Conservation (phyloP, 2,888 invertebrate genomes). For the Theretra japonica region DNA sequence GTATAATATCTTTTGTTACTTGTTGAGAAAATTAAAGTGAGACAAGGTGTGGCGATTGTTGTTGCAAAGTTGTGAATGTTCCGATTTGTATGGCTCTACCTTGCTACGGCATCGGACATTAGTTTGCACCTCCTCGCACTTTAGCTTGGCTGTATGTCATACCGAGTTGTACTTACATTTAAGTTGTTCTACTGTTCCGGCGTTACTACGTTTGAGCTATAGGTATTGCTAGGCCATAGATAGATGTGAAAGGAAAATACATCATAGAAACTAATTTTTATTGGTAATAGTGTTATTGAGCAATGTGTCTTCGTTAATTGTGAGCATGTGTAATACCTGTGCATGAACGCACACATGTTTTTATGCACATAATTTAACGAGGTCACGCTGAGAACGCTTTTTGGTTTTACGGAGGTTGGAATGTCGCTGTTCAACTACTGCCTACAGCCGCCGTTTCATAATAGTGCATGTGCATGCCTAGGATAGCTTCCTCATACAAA, state of each 20-base stretch:
- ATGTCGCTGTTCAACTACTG: conserved; percentile 6
- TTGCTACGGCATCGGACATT: not conserved
- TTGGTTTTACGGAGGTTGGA: conserved; percentile 41
- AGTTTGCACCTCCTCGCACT: not conserved
- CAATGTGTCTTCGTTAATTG: conserved; percentile 26
- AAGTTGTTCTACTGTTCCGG: conserved; percentile 3
- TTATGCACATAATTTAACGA: conserved; percentile 44
- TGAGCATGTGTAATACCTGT: conserved; percentile 10
- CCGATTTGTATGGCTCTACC: not conserved
- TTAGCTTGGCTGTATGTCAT: conserved; percentile 1
- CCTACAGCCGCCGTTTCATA: not conserved
- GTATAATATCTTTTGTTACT: not conserved
- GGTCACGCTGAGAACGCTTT: conserved; percentile 65
- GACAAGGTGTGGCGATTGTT: conserved; percentile 1
- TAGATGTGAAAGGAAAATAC: conserved; percentile 22
- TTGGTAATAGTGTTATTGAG: conserved; percentile 18
- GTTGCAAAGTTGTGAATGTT: not conserved
- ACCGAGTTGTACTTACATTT: not conserved
- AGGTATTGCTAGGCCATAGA: not conserved
- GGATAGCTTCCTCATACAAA: not conserved
- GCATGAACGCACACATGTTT: conserved; percentile 30
- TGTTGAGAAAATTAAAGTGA: conserved; percentile 16
- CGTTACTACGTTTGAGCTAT: not conserved
- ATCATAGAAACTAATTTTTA: not conserved
- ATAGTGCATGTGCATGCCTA: not conserved